These are phyloP conservation scores for Darevskia mixta DNA, from an alignment of 2,797 vertebrate species.

Conservation along the genomic window DNA sequence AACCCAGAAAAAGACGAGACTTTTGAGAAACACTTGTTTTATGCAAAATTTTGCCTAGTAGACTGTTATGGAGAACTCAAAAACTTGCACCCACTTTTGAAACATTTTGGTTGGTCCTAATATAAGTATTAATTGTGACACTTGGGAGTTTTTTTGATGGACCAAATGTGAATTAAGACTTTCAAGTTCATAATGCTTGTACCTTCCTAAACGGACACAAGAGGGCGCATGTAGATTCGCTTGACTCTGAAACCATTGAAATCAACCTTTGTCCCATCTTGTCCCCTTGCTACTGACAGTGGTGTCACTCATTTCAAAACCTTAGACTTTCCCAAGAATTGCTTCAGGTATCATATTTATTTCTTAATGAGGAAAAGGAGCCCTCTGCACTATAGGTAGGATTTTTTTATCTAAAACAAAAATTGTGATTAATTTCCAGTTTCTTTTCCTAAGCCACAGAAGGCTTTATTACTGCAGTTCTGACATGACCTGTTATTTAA, in stretches of 20 bases:
- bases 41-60: not conserved
- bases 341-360: not conserved
- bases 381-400: no score
- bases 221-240: slow-evolving; percentile 73
- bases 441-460: no score
- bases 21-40: not conserved
- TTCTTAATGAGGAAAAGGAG: slow-evolving; percentile 29
- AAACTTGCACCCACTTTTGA: no score
- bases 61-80: not conserved
- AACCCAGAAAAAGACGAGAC: not conserved
- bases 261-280: not conserved
- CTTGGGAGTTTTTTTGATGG: not conserved
- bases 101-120: not conserved
- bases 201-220: slow-evolving; percentile 71
- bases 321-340: fast-evolving
- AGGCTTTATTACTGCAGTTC: no score
- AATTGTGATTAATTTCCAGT: no score
- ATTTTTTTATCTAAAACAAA: no score
- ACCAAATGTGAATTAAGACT: not conserved
- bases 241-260: not conserved
- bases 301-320: no score
- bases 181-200: slow-evolving; percentile 32
- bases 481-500: no score
- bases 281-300: no score
- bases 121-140: not conserved